Base-by-base conservation (phyloP, 2,888 invertebrate species). In the Apodemia mormo region DNA sequence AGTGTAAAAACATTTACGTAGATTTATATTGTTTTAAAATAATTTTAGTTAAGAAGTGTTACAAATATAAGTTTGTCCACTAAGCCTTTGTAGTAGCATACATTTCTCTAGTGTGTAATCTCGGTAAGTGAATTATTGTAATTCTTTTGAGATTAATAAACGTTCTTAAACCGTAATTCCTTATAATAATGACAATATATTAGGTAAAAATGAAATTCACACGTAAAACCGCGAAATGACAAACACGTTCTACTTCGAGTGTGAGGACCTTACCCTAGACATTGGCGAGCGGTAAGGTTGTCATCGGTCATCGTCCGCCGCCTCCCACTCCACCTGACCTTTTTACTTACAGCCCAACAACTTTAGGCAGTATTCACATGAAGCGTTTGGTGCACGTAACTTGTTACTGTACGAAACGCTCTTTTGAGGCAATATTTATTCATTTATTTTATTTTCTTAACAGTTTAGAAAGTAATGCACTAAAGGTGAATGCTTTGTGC, bases 261-360 rank as follows among this genome's bases (percentile, higher is more conserved):
- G 82, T 82, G 85, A 85, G 88, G 85, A 89, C 89, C 89, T 91
- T 90, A 89, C 84, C 89, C 91, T 90, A 90, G 90, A 90, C 90
- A 89, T 89, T 88, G 88, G 86, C 81, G 81, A 80, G 86, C 85
- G 85, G 85, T 88, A 85, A 90, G 87, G 86, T 84, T 88, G 88
- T 82, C 86, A 81, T 77, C 90, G 92, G 91, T 91, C 90, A 89
- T 88, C 89, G 89, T 81, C 89, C 88, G 82, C 84, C 77, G 79
- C 85, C 85, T 77, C 86, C 83, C 85, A 80, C 83, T 77, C 82
- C 76, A 80, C 75, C 74, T 85, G 90, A 85, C 91, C 91, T 90
- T 91, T 85, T 89, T 91, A 76, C 79, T 81, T 79, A 79, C 79
- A 81, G 83, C 76, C 85, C 86, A 81, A 81, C 87, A 77, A 84